These are phyloP conservation scores for Lamellibrachia satsuma DNA, from an alignment of 2,888 invertebrate species.

Conservation along the genomic window DNA sequence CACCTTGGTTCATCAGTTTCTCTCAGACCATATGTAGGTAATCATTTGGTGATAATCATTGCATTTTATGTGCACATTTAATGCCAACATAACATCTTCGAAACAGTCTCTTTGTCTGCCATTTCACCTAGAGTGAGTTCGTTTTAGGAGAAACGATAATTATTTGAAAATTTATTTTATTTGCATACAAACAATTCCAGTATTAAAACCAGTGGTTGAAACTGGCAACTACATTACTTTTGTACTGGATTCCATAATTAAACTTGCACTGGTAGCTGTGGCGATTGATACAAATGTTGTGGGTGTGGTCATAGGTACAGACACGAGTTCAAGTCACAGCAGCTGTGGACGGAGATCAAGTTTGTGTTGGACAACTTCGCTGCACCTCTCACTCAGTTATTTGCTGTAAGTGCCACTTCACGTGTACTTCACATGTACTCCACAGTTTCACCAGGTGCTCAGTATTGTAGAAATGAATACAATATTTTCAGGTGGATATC, in stretches of 20 bases:
- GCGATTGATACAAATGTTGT: neutral
- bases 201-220: neutral
- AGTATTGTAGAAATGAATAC: no score
- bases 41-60: neutral
- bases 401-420: constrained; percentile 72
- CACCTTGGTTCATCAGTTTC: neutral
- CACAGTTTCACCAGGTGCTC: neutral
- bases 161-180: neutral
- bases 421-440: neutral
- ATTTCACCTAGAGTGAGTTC: neutral
- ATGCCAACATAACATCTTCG: neutral
- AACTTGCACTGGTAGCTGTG: neutral
- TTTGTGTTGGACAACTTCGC: constrained; percentile 94
- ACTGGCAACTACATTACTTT: neutral
- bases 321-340: constrained; percentile 93
- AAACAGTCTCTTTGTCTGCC: neutral
- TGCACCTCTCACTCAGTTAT: constrained; percentile 78
- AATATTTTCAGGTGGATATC: no score
- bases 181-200: neutral
- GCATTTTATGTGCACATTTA: neutral
- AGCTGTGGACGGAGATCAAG: constrained; percentile 95
- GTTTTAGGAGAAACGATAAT: neutral
- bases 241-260: neutral
- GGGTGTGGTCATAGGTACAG: constrained; percentile 73
- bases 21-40: neutral